Base-by-base conservation (phyloP, 1,140 invertebrate species). In the Bombus impatiens region DNA sequence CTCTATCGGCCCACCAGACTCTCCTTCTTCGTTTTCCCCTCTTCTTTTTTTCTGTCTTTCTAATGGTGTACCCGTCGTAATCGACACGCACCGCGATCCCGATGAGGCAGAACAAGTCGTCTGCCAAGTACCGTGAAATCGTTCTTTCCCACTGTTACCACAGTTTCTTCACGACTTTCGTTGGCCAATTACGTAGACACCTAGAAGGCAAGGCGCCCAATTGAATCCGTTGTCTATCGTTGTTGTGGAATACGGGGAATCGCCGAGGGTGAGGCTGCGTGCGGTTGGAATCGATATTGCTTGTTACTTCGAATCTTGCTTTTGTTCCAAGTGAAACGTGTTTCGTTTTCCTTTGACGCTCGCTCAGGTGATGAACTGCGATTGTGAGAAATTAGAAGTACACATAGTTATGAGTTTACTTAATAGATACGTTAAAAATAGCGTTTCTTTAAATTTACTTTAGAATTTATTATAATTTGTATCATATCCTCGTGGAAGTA, bases 21-120 rank as follows among this genome's bases (percentile, higher is more conserved):
- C 57, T 57, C 25, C 37, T 37, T 42, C 67, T 13, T 44, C 40
- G 62, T 62, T 68, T 80, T 35, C 6, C 22, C 35, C 79, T 76
- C 42, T 82, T 15, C 57, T 35, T 65, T 87, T 72, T 89, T 84
- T 82, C 70, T 77, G 28, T 86, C 65, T 53, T 42, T 87, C 82
- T 72, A 44, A 83, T 79, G 83, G 75, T 53, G 74, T 74, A 44
- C 70, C 78, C 70, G 62, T 78, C 47, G 74, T 84, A 87, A 89
- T 82, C 84, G 71, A 32, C 68, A 22, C 53, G 62, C 85, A 70
- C 42, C 35, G 28, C 22, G 75, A 78, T 59, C 18, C 47, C 32
- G 32, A n/a, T 10, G 53, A 28, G n/a, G 22, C 71, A 35, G 28
- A 47, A 53, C 15, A 70, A 15, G n/a, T 42, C 37, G 75, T n/a